phyloP scores from a whole-genome alignment of 2,797 vertebrate genomes.

The Limnodromus scolopaceus region DNA sequence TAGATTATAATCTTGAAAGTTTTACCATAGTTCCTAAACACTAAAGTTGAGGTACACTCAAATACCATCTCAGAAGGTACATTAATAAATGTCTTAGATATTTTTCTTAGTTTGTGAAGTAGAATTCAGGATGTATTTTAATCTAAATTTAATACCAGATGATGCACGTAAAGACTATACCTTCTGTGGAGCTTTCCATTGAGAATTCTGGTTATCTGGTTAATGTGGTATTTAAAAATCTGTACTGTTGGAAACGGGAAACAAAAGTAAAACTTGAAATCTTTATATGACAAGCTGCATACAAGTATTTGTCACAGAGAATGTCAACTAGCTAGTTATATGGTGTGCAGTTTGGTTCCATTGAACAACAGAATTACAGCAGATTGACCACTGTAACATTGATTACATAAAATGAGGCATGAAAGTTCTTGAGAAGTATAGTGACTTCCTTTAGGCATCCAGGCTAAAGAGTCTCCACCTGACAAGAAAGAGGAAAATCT shows the following conservation, averaged over 20 bases:
- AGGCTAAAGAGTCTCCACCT: neutral
- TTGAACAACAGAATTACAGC: neutral
- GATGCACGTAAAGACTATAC: neutral
- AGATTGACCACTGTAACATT: neutral
- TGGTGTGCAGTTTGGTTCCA: neutral
- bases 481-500: neutral
- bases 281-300: neutral
- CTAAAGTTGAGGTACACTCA: neutral
- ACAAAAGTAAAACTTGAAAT: neutral
- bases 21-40: neutral
- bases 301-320: neutral
- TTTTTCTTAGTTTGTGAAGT: neutral
- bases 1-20: neutral
- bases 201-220: neutral
- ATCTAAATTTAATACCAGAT: neutral
- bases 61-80: neutral
- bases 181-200: neutral
- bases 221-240: neutral
- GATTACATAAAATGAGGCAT: neutral
- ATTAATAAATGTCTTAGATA: neutral
- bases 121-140: neutral
- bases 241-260: neutral
- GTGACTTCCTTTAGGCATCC: neutral
- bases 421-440: neutral
- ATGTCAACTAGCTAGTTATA: neutral